phyloP scores from a whole-genome alignment of 2,113 vertebrate genomes.

The Nipponia nippon region DNA sequence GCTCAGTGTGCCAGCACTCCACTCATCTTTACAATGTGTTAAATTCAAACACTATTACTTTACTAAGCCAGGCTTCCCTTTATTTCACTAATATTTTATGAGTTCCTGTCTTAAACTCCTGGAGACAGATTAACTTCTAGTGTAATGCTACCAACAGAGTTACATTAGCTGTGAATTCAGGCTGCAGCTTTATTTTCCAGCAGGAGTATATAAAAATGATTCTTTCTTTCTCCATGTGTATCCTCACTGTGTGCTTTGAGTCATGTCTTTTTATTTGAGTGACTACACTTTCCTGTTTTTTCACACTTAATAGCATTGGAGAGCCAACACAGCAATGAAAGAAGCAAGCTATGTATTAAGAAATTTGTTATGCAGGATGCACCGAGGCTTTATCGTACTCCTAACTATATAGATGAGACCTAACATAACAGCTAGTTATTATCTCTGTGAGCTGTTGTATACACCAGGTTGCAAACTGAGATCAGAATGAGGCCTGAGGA shows the following conservation, averaged over 20 bases:
- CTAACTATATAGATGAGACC: neutral
- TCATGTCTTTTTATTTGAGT: neutral
- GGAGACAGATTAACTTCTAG: neutral
- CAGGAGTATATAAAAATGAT: neutral
- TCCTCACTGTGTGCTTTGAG: neutral
- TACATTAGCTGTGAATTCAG: neutral
- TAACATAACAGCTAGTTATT: neutral
- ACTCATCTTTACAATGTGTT: neutral
- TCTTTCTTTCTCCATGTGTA: neutral
- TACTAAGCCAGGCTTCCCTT: neutral
- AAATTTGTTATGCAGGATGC: neutral
- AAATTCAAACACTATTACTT: neutral
- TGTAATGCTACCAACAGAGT: neutral
- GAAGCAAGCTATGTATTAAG: neutral
- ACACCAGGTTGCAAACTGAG: neutral
- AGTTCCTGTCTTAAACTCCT: neutral
- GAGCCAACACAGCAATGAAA: neutral
- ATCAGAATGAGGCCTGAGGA: neutral
- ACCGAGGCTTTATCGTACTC: neutral
- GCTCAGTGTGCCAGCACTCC: neutral
- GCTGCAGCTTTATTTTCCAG: neutral
- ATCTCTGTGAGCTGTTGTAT: neutral
- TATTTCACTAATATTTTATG: neutral
- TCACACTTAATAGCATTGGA: neutral
- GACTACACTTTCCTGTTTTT: neutral